These are phyloP conservation scores for Tetragonula clypearis DNA, from an alignment of 1,140 invertebrate species.

Conservation along the genomic window DNA sequence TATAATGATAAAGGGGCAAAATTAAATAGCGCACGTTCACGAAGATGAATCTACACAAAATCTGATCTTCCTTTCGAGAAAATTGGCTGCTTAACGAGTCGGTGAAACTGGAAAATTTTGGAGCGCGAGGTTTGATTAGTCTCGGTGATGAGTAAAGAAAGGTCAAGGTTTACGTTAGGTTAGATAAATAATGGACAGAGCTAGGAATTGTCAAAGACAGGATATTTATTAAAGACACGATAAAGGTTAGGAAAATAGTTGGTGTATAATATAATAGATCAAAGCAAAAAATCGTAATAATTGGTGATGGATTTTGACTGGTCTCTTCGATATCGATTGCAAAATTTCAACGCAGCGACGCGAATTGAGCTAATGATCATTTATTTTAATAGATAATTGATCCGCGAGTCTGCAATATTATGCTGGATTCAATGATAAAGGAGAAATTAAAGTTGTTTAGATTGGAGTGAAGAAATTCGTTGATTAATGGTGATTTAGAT, in stretches of 20 bases:
- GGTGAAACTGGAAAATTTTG: no score
- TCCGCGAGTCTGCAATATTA: background rate
- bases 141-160: no score
- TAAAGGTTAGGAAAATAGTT: background rate
- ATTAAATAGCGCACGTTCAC: no score
- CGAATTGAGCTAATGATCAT: background rate
- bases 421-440: background rate
- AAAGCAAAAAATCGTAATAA: background rate
- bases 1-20: no score
- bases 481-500: background rate
- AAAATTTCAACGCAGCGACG: background rate
- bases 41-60: no score
- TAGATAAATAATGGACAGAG: no score
- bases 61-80: no score
- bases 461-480: background rate
- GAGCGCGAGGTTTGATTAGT: no score
- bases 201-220: no score
- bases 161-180: no score
- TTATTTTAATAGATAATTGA: background rate
- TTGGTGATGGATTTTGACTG: conserved; percentile 12
- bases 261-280: background rate
- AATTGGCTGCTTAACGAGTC: background rate
- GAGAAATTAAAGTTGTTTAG: background rate
- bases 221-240: no score
- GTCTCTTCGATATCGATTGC: background rate